Conservation (phyloP, 2,888 invertebrate genomes). For the Nephrotoma appendiculata region DNA sequence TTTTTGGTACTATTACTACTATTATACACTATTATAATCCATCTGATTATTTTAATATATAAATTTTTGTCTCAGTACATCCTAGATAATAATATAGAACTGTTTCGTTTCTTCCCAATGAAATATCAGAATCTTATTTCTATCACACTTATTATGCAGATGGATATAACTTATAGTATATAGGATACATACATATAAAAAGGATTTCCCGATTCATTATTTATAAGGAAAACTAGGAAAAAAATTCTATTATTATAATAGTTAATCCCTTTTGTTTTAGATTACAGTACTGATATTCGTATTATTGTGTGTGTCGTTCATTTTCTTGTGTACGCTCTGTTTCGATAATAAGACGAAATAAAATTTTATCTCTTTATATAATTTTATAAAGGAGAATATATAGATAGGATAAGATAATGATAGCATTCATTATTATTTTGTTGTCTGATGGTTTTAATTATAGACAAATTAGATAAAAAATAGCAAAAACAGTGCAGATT, state of each 20-base stretch:
- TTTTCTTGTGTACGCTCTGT: not conserved
- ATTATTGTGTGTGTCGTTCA: not conserved
- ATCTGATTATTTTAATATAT: not conserved
- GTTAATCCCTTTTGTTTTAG: not conserved
- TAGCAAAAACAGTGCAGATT: not conserved
- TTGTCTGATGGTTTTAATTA: not conserved
- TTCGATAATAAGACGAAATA: not conserved
- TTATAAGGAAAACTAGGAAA: not conserved
- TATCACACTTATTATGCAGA: not conserved
- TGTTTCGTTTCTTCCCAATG: not conserved
- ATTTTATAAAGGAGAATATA: not conserved
- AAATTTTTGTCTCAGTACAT: not conserved
- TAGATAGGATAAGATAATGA: not conserved
- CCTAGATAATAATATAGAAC: not conserved
- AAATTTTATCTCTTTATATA: not conserved
- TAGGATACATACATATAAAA: not conserved
- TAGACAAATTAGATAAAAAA: not conserved
- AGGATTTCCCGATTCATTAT: not conserved
- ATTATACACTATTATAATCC: not conserved
- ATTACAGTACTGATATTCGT: not conserved
- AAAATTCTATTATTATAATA: not conserved
- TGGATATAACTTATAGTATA: not conserved
- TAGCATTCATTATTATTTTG: not conserved
- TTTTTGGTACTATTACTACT: not conserved
- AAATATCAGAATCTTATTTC: not conserved